Conservation (phyloP, 2,113 vertebrate species). For the Anarrhichthys ocellatus region DNA sequence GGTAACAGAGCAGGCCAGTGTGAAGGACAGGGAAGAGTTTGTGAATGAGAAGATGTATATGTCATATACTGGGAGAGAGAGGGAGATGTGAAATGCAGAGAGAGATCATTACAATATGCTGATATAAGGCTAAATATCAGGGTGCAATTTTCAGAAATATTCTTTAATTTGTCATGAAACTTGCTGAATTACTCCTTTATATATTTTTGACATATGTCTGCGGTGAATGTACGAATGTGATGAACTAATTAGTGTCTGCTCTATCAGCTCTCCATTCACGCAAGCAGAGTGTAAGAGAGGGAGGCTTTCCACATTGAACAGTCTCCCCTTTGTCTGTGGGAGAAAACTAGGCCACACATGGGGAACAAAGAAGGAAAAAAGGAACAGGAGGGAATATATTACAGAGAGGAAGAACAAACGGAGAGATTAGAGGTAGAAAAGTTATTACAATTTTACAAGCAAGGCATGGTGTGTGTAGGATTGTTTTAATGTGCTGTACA, state of each 20-base stretch:
- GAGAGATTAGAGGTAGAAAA: background rate
- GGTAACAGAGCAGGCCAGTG: background rate
- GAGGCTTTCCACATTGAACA: slow-evolving; percentile 12
- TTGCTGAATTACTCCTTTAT: background rate
- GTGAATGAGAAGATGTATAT: background rate
- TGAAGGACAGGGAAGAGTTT: background rate
- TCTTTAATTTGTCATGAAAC: background rate
- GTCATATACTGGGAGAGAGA: background rate
- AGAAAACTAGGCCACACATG: slow-evolving; percentile 46
- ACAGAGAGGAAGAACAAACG: background rate
- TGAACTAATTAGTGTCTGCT: background rate
- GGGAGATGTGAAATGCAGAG: background rate
- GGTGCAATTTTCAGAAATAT: background rate
- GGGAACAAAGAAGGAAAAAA: background rate
- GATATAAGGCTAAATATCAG: background rate
- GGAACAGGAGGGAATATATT: background rate
- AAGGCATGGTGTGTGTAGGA: background rate
- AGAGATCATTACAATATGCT: background rate
- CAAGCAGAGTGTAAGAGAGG: background rate
- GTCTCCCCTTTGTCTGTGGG: slow-evolving; percentile 45
- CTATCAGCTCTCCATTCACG: slow-evolving; percentile 15
- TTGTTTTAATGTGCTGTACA: slow-evolving; percentile 6
- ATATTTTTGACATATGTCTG: background rate
- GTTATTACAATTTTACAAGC: slow-evolving; percentile 2
- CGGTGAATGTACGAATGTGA: background rate